Percentiles rank a stretch among this genome's conserved stretches.
Conservation (phyloP, 1,140 invertebrate species). For the Kradibia gibbosae region DNA sequence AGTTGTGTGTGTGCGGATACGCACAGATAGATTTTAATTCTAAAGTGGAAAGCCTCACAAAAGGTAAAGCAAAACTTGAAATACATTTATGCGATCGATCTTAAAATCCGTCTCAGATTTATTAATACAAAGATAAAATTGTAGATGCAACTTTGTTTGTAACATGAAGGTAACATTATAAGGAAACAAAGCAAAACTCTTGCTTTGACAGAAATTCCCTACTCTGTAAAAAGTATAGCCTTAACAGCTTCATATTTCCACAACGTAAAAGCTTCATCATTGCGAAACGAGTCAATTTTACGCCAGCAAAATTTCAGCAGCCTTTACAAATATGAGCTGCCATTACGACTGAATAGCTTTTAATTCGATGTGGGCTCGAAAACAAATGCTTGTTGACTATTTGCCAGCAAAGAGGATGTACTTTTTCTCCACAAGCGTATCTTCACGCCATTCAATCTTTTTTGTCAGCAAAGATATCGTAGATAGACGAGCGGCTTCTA, state of each 20-base stretch:
- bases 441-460: background rate
- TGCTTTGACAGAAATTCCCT: background rate
- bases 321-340: background rate
- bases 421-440: background rate
- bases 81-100: too few species aligned
- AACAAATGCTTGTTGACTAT: constrained; percentile 14
- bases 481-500: background rate
- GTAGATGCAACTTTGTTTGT: background rate
- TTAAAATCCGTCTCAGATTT: too few species aligned
- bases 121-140: too few species aligned
- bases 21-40: too few species aligned
- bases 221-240: background rate
- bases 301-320: background rate
- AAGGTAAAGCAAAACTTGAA: too few species aligned
- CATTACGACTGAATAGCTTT: background rate
- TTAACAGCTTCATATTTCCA: background rate
- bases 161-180: background rate
- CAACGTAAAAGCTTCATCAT: constrained; percentile 1
- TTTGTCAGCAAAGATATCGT: background rate
- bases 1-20: too few species aligned
- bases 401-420: background rate
- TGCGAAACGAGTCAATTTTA: constrained; percentile 1
- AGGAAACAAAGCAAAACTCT: background rate
- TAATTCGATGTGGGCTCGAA: background rate
- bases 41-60: too few species aligned